Evolutionary conservation across 2,888 invertebrate species (phyloP).

Genomic region (Volucella inanis): DNA sequence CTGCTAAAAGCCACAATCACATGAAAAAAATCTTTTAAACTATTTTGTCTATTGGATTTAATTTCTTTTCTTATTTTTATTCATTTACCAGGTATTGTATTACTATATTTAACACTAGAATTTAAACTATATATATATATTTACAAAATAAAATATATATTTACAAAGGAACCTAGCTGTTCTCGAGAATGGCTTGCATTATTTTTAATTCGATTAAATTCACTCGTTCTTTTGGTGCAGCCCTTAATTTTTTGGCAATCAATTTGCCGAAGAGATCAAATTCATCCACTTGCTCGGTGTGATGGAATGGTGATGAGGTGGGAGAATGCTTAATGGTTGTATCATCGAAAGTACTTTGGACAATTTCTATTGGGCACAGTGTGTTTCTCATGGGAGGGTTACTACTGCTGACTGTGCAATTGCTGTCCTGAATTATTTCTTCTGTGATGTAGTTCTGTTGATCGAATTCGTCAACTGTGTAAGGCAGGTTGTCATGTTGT

Average conservation of each 20-base stretch:
- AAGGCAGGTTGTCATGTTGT: constrained; percentile 38
- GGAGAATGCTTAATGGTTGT: not conserved
- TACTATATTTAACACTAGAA: constrained; percentile 12
- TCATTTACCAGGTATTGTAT: constrained; percentile 27
- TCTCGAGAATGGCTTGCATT: constrained; percentile 62
- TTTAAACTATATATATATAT: constrained; percentile 38
- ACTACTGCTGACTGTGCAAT: constrained; percentile 58
- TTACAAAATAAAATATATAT: constrained; percentile 31
- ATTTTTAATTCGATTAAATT: constrained; percentile 68
- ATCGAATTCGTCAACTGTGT: constrained; percentile 39
- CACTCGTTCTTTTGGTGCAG: constrained; percentile 59
- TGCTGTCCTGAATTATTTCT: constrained; percentile 47
- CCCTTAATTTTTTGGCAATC: constrained; percentile 65
- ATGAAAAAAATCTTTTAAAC: not conserved
- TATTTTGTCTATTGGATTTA: not conserved
- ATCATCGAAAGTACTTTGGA: constrained; percentile 3
- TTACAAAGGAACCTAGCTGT: constrained; percentile 38
- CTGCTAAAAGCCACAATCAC: constrained; percentile 22
- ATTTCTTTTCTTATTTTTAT: constrained; percentile 16
- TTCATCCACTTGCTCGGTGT: constrained; percentile 59
- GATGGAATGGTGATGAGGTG: not conserved
- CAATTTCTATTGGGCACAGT: constrained; percentile 27
- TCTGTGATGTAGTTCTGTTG: constrained; percentile 53
- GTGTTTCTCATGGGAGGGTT: constrained; percentile 31
- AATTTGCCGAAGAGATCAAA: constrained; percentile 69